These are phyloP conservation scores for Disparrhopalites patrizii DNA, from an alignment of 2,888 invertebrate genomes.

Conservation along the genomic window DNA sequence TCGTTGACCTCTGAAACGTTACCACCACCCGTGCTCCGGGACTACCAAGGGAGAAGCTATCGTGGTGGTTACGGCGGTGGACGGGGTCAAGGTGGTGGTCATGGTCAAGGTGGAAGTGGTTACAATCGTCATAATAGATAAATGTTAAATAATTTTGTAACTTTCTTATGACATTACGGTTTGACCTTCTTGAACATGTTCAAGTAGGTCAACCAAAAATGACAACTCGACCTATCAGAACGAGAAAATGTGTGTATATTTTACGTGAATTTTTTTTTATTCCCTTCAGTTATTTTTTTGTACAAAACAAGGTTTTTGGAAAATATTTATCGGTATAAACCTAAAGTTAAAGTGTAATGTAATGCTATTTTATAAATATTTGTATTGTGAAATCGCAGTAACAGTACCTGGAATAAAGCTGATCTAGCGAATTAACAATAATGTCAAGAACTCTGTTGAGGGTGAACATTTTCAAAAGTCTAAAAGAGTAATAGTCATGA, in stretches of 20 bases:
- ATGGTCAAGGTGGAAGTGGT: background rate
- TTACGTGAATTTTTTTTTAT: background rate
- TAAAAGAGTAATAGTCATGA: too few relatives aligned
- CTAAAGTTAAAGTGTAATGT: background rate
- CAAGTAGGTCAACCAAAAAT: too few relatives aligned
- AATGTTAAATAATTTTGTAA: too few relatives aligned
- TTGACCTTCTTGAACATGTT: too few relatives aligned
- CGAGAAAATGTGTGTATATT: too few relatives aligned
- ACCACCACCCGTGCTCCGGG: slow-evolving; percentile 24
- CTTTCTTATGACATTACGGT: too few relatives aligned
- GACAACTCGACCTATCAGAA: too few relatives aligned
- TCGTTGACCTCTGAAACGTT: slow-evolving; percentile 2
- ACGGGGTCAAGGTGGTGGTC: background rate
- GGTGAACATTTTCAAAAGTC: background rate
- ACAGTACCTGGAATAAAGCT: too few relatives aligned
- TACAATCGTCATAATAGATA: background rate
- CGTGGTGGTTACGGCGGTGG: slow-evolving; percentile 16
- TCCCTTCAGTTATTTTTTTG: background rate
- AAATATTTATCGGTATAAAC: background rate
- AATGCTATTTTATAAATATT: background rate
- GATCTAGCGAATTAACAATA: too few relatives aligned
- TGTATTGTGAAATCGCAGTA: background rate
- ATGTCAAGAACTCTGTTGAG: background rate
- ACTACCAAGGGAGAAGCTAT: slow-evolving; percentile 26
- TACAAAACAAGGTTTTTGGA: background rate